phyloP scores from a whole-genome alignment of 2,797 vertebrate species.

The Rhabdophis nuchalis region DNA sequence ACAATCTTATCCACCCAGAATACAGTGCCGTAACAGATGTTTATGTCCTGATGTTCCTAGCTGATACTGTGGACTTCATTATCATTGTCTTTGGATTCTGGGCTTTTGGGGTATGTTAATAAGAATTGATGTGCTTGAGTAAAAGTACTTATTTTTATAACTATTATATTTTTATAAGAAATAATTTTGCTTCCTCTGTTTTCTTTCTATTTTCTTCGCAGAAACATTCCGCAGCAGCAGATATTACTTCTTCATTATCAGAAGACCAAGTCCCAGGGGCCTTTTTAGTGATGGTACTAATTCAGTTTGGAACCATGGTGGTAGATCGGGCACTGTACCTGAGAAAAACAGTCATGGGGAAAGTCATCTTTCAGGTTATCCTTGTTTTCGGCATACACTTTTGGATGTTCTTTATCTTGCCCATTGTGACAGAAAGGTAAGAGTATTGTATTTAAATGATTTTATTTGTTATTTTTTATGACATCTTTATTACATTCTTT shows the following conservation, averaged over 20 bases:
- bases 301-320: slow-evolving; percentile 98
- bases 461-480: not conserved
- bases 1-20: slow-evolving; percentile 94
- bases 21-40: slow-evolving; percentile 98
- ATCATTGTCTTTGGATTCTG: slow-evolving; percentile 98
- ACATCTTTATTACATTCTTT: not conserved
- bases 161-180: not conserved
- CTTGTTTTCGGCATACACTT: slow-evolving; percentile 98
- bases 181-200: not conserved
- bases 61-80: slow-evolving; percentile 96
- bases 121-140: slow-evolving; percentile 12
- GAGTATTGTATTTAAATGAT: not conserved
- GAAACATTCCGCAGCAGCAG: slow-evolving; percentile 95
- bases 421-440: slow-evolving; percentile 90
- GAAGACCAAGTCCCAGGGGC: slow-evolving; percentile 95
- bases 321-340: slow-evolving; percentile 96
- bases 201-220: slow-evolving; percentile 60
- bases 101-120: slow-evolving; percentile 91
- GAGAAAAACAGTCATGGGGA: slow-evolving; percentile 93
- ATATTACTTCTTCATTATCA: slow-evolving; percentile 94
- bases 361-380: slow-evolving; percentile 96
- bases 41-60: slow-evolving; percentile 97
- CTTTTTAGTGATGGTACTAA: slow-evolving; percentile 97
- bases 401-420: slow-evolving; percentile 99
- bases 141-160: not conserved